A percentile compares a stretch with the other conserved stretches of the same genome.
Conservation (phyloP, 35 echinoderm and acorn worm genomes). For the Anneissia japonica region DNA sequence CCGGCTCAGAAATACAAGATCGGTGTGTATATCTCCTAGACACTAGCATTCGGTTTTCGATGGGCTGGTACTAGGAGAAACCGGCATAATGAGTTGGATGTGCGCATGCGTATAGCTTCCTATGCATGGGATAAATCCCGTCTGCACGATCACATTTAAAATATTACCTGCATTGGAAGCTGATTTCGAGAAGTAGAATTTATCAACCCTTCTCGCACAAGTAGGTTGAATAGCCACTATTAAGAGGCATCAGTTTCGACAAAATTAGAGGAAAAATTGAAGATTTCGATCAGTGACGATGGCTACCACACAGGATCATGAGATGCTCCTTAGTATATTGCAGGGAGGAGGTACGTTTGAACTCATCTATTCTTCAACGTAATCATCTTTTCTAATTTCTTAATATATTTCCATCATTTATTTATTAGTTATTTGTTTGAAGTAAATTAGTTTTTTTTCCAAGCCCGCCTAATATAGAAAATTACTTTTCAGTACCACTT, state of each 20-base stretch:
- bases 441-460: not conserved
- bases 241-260: not conserved
- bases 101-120: not conserved
- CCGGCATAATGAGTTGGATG: not conserved
- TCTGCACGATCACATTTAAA: not conserved
- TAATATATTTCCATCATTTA: constrained; percentile 2
- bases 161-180: not conserved
- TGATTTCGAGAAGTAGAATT: not conserved
- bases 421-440: not conserved
- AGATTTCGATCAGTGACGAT: not conserved
- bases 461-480: not conserved
- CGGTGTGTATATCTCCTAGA: too few species aligned
- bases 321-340: not conserved
- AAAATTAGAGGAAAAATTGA: not conserved
- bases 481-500: not conserved
- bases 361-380: not conserved
- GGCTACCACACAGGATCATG: not conserved
- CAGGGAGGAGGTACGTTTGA: not conserved
- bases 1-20: too few species aligned
- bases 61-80: not conserved
- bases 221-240: not conserved
- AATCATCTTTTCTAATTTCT: not conserved
- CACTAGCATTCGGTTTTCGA: too few species aligned
- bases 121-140: not conserved
- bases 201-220: not conserved